Percentiles rank a stretch among this genome's conserved stretches.
Conservation (phyloP, 2,113 vertebrate genomes). For the Heteronetta atricapilla region DNA sequence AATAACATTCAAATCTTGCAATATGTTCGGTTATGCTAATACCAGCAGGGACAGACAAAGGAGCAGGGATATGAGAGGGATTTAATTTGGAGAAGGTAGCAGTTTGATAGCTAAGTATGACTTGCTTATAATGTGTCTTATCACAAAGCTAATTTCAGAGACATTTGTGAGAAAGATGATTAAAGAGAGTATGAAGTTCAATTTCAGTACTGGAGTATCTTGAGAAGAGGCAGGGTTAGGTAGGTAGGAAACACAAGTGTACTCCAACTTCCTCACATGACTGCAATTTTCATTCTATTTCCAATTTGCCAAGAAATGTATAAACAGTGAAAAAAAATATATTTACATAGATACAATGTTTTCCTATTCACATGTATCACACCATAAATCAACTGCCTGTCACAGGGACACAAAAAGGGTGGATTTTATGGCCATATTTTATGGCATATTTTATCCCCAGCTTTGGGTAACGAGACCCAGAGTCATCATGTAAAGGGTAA, state of each 20-base stretch:
- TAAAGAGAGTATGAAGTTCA: not conserved
- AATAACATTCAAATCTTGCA: not conserved
- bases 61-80: not conserved
- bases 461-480: not conserved
- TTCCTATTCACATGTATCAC: not conserved
- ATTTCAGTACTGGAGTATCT: not conserved
- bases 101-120: not conserved
- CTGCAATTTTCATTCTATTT: not conserved
- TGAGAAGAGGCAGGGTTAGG: not conserved
- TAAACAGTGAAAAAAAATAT: not conserved
- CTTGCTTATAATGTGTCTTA: not conserved
- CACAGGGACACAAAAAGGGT: not conserved
- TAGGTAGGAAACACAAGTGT: not conserved
- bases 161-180: not conserved
- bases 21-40: not conserved
- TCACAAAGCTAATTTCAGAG: not conserved
- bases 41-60: not conserved
- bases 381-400: not conserved
- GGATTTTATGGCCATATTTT: not conserved
- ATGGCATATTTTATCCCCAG: not conserved
- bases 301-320: fast-evolving
- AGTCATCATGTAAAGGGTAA: not conserved
- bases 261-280: fast-evolving
- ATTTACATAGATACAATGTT: not conserved
- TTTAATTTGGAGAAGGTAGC: not conserved